phyloP scores from a whole-genome alignment of 1,140 invertebrate species.

The Drosophila kanapiae region DNA sequence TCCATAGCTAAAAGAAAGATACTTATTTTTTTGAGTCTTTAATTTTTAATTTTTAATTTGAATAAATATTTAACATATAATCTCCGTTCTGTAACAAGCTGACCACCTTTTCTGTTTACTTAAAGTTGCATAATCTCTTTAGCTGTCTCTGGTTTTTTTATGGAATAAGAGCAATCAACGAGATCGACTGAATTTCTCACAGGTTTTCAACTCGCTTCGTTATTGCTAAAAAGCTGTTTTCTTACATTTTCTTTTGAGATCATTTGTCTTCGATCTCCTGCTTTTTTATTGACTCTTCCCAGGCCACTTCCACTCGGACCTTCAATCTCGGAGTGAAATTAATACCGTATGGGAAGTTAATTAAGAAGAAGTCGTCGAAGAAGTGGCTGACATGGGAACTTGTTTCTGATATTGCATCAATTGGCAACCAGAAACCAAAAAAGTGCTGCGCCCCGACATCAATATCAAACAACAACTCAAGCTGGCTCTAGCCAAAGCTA shows the following conservation, averaged over 20 bases:
- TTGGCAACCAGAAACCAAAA: slow-evolving; percentile 63
- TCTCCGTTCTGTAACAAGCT: not conserved
- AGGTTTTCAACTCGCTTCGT: slow-evolving; percentile 10
- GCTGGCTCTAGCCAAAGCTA: slow-evolving; percentile 1
- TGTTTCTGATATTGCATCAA: slow-evolving; percentile 55
- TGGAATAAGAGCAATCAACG: not conserved
- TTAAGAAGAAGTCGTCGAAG: slow-evolving; percentile 57
- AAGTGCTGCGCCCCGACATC: slow-evolving; percentile 58
- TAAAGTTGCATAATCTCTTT: not conserved
- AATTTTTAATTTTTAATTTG: too few species aligned
- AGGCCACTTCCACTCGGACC: slow-evolving; percentile 36
- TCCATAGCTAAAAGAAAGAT: too few species aligned
- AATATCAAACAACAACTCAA: slow-evolving; percentile 27
- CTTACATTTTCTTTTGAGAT: slow-evolving; percentile 23
- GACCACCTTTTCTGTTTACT: too few species aligned
- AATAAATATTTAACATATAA: not conserved
- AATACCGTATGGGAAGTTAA: slow-evolving; percentile 81
- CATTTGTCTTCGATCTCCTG: slow-evolving; percentile 18
- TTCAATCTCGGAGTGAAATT: slow-evolving; percentile 67
- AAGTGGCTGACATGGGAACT: slow-evolving; percentile 50
- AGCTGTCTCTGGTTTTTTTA: not conserved
- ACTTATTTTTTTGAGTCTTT: too few species aligned
- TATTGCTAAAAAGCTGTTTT: slow-evolving; percentile 21
- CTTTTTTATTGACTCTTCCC: slow-evolving; percentile 31
- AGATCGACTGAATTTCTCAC: slow-evolving; percentile 2